Evolutionary conservation across 2,888 invertebrate genomes (phyloP).

Genomic region (Leptinotarsa haldemani): DNA sequence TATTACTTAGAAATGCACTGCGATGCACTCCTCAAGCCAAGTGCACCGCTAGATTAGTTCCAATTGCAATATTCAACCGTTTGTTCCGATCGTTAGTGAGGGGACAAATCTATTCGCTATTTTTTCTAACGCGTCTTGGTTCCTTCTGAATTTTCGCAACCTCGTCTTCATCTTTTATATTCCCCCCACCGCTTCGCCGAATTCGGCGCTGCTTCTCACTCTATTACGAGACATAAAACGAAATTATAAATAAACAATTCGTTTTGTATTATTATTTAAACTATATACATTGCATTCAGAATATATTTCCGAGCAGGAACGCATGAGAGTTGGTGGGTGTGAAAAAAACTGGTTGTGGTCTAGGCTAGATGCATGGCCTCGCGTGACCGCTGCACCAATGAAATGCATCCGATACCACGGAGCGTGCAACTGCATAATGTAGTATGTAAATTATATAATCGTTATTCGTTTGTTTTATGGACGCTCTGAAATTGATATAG

Average conservation of each 20-base stretch:
- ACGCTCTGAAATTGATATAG: slow-evolving; percentile 1
- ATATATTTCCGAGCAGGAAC: slow-evolving; percentile 64
- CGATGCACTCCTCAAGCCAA: background rate
- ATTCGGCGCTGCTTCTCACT: slow-evolving; percentile 20
- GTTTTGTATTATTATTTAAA: slow-evolving; percentile 65
- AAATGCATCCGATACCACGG: slow-evolving; percentile 19
- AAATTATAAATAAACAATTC: slow-evolving; percentile 62
- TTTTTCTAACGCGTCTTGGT: slow-evolving; percentile 30
- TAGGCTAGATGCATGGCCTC: slow-evolving; percentile 27
- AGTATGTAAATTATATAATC: slow-evolving; percentile 8
- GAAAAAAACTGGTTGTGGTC: slow-evolving; percentile 33
- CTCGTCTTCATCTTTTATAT: slow-evolving; percentile 28
- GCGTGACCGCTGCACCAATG: slow-evolving; percentile 21
- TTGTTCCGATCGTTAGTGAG: background rate
- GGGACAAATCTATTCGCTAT: slow-evolving; percentile 2
- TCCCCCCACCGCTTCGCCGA: slow-evolving; percentile 35
- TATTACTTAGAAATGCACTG: slow-evolving; percentile 17
- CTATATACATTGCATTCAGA: slow-evolving; percentile 66
- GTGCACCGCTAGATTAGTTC: background rate
- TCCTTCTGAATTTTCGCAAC: slow-evolving; percentile 31
- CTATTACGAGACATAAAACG: slow-evolving; percentile 35
- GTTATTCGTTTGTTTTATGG: slow-evolving; percentile 9
- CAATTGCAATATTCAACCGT: background rate
- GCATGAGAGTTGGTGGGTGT: slow-evolving; percentile 54
- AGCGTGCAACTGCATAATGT: slow-evolving; percentile 20